These are phyloP conservation scores for Tetrax tetrax DNA, from an alignment of 2,113 vertebrate genomes.

Conservation along the genomic window DNA sequence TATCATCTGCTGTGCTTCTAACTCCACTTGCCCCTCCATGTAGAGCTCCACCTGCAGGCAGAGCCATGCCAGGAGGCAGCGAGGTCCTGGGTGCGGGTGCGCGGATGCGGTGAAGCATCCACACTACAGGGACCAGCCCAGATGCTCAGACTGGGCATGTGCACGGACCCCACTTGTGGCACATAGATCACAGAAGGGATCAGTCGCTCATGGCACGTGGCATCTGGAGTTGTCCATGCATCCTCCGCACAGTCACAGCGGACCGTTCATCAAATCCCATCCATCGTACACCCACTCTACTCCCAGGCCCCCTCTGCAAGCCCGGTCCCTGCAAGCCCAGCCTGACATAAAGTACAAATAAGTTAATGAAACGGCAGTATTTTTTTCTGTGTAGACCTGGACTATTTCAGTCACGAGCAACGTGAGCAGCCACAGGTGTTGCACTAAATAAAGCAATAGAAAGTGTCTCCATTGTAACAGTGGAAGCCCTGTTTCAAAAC, in stretches of 20 bases:
- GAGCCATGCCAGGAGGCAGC: neutral
- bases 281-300: neutral
- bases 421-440: slow-evolving; percentile 82
- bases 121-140: accelerated
- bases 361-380: slow-evolving; percentile 75
- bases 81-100: neutral
- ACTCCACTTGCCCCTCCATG: slow-evolving; percentile 33
- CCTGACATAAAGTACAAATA: slow-evolving; percentile 72
- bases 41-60: slow-evolving; percentile 28
- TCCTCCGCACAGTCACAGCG: neutral
- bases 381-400: slow-evolving; percentile 74
- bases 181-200: accelerated
- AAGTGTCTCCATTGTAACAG: slow-evolving; percentile 84
- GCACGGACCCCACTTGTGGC: accelerated
- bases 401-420: slow-evolving; percentile 81
- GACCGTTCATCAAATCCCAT: neutral
- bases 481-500: slow-evolving; percentile 81
- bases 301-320: neutral
- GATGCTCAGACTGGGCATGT: accelerated
- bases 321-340: neutral
- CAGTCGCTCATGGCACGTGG: neutral
- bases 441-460: slow-evolving; percentile 84
- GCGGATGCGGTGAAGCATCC: neutral
- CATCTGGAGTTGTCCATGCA: neutral
- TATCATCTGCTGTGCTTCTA: slow-evolving; percentile 54